These are phyloP conservation scores for Penaeus monodon DNA, from an alignment of 2,888 invertebrate species.

Conservation along the genomic window DNA sequence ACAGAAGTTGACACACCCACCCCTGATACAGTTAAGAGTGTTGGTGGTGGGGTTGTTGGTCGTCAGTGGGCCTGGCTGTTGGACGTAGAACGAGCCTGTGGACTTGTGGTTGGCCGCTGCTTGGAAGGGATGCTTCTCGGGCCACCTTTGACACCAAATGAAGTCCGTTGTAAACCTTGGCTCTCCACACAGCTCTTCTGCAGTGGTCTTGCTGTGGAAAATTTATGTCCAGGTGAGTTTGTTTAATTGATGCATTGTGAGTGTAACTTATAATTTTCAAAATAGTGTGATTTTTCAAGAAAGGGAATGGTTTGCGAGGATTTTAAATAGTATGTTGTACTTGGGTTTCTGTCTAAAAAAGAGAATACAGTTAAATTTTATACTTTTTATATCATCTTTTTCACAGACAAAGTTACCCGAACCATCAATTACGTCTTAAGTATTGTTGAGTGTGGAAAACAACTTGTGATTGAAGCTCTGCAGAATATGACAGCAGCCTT, in stretches of 20 bases:
- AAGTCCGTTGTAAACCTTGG: slow-evolving; percentile 72
- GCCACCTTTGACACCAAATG: slow-evolving; percentile 71
- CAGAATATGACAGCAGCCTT: slow-evolving; percentile 34
- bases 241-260: background rate
- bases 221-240: slow-evolving; percentile 33
- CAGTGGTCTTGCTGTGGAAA: slow-evolving; percentile 67
- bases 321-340: background rate
- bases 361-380: background rate
- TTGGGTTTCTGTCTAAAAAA: no score
- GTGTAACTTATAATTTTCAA: no score
- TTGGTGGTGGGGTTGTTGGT: slow-evolving; percentile 66
- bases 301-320: slow-evolving; percentile 63
- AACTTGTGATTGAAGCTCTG: slow-evolving; percentile 47
- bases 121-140: slow-evolving; percentile 75
- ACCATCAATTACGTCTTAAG: slow-evolving; percentile 36
- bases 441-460: slow-evolving; percentile 42
- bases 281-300: background rate
- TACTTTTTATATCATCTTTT: background rate
- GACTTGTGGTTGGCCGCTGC: slow-evolving; percentile 76
- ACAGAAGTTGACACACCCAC: slow-evolving; percentile 73
- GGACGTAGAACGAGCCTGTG: slow-evolving; percentile 75
- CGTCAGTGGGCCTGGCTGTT: slow-evolving; percentile 75
- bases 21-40: slow-evolving; percentile 68
- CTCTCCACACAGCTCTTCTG: slow-evolving; percentile 71
- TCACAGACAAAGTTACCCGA: slow-evolving; percentile 45